phyloP scores from a whole-genome alignment of 2,113 vertebrate genomes.

The Chrysemys picta region DNA sequence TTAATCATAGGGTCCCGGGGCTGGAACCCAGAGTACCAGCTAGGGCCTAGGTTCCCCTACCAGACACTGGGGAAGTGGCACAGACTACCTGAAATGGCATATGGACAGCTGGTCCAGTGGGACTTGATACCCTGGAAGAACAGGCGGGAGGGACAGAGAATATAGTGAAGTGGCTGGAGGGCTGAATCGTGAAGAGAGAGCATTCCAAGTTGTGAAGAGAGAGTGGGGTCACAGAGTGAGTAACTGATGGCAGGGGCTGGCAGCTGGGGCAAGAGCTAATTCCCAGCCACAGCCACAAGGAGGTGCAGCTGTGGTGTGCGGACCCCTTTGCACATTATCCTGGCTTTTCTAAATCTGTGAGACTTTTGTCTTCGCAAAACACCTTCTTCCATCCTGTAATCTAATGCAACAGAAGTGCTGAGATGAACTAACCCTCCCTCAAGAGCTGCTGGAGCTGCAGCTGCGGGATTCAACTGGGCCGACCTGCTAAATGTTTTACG shows the following conservation, averaged over 20 bases:
- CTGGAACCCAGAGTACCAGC: background rate
- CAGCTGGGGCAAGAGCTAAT: background rate
- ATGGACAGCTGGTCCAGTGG: background rate
- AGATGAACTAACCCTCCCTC: conserved; percentile 8
- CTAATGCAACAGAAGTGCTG: background rate
- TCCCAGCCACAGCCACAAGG: background rate
- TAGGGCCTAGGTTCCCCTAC: background rate
- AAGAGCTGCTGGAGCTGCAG: background rate
- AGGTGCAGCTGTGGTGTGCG: background rate
- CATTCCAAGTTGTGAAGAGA: too few relatives aligned
- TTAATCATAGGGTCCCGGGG: background rate
- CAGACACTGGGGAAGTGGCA: background rate
- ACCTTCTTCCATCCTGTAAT: background rate
- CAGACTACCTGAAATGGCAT: background rate
- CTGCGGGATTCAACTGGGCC: background rate
- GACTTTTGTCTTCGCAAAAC: background rate
- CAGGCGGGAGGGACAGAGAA: background rate
- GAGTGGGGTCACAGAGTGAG: background rate
- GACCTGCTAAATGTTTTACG: conserved; percentile 31
- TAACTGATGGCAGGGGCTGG: background rate
- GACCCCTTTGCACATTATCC: background rate
- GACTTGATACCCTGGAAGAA: background rate
- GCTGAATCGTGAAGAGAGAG: background rate
- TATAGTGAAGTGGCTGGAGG: background rate
- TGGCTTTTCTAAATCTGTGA: background rate